Evolutionary conservation across 1,140 invertebrate genomes (phyloP), one percentile per base, ranked within the genome.

Genomic region (Drosophila ohnishii): DNA sequence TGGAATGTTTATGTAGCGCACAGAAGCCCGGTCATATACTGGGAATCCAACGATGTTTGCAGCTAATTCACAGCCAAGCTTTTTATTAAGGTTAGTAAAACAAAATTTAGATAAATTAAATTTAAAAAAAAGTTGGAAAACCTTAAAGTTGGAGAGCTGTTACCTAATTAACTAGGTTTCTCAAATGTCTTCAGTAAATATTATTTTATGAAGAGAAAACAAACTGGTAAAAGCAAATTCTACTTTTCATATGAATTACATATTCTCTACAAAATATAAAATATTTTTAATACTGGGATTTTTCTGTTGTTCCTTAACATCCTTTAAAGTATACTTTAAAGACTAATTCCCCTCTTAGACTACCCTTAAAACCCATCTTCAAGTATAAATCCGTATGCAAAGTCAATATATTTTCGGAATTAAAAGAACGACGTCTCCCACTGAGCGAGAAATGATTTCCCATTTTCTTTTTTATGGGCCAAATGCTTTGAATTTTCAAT

Each of bases 401-500:
- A 51, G 14, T 14, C 57, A 34, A 55, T 55, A 34, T 16, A 60
- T 60, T 60, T 60, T n/a, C 30, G 9, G 53, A 56, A 11, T 25
- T 56, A 14, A 13, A 28, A 35, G 45, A 9, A 35, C 8, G 13
- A 32, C 53, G 50, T 9, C 53, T 44, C 11, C 61, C 25, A 13
- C 37, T 55, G 39, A 67, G 45, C 44, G 19, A 25, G 30, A 47
- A 73, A 62, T 74, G 48, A 59, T 44, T 47, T 44, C 14, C 22
- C 9, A 22, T 30, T 50, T 30, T 22, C 42, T 50, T 35, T 56
- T 59, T 34, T 63, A 19, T 72, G n/a, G 1, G 8, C 9, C 48
- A 44, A 35, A 51, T 51, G 53, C 60, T 42, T 58, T 75, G 72
- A 57, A 75, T 75, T 75, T 73, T 75, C 72, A 75, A 75, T 75